Base-by-base conservation (phyloP, 2,113 vertebrate genomes). In the Lamprotornis superbus region DNA sequence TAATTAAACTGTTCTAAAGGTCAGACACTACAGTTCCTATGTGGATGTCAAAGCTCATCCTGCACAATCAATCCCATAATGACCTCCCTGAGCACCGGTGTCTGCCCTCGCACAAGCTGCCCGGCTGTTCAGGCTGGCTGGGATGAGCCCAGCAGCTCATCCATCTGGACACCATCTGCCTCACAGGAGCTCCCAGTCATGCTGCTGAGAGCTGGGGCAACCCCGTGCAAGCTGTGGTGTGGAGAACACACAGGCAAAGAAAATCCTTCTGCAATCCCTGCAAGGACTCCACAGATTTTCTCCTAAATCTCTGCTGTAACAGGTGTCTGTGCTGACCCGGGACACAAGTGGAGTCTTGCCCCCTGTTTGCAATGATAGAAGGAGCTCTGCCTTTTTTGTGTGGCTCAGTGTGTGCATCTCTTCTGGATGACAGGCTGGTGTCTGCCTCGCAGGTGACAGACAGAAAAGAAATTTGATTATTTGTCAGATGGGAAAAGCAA, bases 91-190 rank as follows among this genome's bases (percentile, higher is more conserved):
- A 1, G 53, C 47, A 31, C 24, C 5, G 2, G 83, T 28, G 23
- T 1, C 53, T 67, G 75, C 50, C 70, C 75, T 68, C 70, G 27
- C 75, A 22, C 65, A n/a, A 14, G 60, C 13, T 14, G 14, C 27
- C 69, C 1, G 5, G 81, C 92, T 70, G 79, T 3, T 52, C 25
- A 6, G 64, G 53, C 93, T 52, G 85, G 39, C 91, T 52, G 75
- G 20, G 53, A n/a, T 13, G 68, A 82, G 65, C 23, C 87, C 64
- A 81, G 37, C 44, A 85, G 50, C 63, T 83, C 55, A 19, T 79
- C 92, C 85, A 75, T 94, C 93, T 95, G 95, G 70, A 71, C 70
- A 56, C 95, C 95, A 95, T 94, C 95, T 97, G 94, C 87, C 74
- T 76, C 81, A 2, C 80, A 71, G 23, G 31, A 69, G 50, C 24